Percentiles rank a stretch among this genome's conserved stretches.
Evolutionary conservation across 2,113 vertebrate species (phyloP).

Genomic region (human): GRCh38 chr1:2133501-2134000

Average conservation of each 20-base stretch:
- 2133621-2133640: too few relatives aligned
- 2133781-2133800: neutral
- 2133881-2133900: neutral
- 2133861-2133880: fast-evolving
- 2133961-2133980: fast-evolving
- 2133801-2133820: fast-evolving
- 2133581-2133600: too few relatives aligned
- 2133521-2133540: fast-evolving
- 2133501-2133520: fast-evolving
- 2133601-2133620: too few relatives aligned
- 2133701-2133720: fast-evolving
- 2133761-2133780: neutral
- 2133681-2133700: neutral
- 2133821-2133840: neutral
- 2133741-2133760: fast-evolving
- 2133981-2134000: neutral
- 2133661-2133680: too few relatives aligned
- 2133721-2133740: neutral
- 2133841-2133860: neutral
- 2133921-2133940: neutral
- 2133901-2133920: neutral
- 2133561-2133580: too few relatives aligned
- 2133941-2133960: neutral
- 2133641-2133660: fast-evolving
- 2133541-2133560: too few relatives aligned